phyloP scores from a whole-genome alignment of 2,113 vertebrate genomes.

The Uria lomvia region DNA sequence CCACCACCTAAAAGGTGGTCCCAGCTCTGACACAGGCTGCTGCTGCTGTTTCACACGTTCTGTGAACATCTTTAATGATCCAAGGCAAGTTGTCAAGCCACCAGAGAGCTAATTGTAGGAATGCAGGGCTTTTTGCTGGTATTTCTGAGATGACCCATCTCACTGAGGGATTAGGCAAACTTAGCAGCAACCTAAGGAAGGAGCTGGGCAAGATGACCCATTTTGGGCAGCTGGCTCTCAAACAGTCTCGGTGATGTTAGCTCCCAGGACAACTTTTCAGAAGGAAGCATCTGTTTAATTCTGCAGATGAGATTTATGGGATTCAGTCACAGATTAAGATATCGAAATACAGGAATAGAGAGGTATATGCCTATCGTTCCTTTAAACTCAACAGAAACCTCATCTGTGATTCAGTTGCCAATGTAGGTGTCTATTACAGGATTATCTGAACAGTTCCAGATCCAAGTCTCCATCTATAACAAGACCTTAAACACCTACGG shows the following conservation, averaged over 20 bases:
- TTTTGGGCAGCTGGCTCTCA: neutral
- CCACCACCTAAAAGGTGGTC: neutral
- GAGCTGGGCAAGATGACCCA: neutral
- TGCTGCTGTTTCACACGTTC: neutral
- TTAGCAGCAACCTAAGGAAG: neutral
- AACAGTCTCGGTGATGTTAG: accelerated
- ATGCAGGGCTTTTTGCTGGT: neutral
- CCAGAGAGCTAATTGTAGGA: accelerated
- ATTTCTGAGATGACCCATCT: neutral
- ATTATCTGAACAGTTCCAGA: neutral
- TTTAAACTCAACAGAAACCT: neutral
- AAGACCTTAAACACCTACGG: neutral
- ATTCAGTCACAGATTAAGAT: neutral
- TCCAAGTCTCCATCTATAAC: neutral
- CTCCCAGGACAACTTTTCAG: neutral
- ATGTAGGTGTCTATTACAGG: neutral
- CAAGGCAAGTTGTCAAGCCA: neutral
- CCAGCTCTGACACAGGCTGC: neutral
- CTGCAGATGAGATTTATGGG: neutral
- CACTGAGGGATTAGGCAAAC: neutral
- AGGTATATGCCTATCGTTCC: neutral
- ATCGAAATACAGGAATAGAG: neutral
- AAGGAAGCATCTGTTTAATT: neutral
- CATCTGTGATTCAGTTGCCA: neutral
- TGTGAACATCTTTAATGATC: neutral